A percentile compares a stretch with the other conserved stretches of the same genome.
phyloP scores from a whole-genome alignment of 2,888 invertebrate species.

The Nephrotoma appendiculata region DNA sequence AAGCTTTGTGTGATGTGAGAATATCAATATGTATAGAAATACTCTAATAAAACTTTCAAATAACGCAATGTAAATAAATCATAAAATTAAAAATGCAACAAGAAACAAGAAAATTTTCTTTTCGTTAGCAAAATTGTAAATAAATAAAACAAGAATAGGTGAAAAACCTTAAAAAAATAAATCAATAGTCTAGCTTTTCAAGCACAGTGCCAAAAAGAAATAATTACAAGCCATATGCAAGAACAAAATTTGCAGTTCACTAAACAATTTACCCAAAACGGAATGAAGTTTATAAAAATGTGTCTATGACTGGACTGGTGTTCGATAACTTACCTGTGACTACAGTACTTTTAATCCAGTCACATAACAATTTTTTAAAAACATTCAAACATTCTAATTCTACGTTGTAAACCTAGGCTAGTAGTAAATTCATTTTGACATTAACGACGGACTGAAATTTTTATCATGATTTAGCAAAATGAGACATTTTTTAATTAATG shows the following conservation, averaged over 20 bases:
- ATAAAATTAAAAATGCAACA: background rate
- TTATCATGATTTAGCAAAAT: background rate
- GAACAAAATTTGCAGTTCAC: background rate
- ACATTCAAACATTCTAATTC: background rate
- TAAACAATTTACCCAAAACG: background rate
- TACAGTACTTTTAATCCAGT: background rate
- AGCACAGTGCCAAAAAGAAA: background rate
- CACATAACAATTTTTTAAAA: background rate
- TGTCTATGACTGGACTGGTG: background rate
- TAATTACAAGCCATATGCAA: background rate
- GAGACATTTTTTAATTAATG: background rate
- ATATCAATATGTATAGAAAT: background rate
- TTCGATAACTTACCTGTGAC: background rate
- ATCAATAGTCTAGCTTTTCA: background rate
- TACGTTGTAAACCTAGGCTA: background rate
- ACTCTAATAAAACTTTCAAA: background rate
- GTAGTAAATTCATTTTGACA: background rate
- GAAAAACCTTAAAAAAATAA: background rate
- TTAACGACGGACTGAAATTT: background rate
- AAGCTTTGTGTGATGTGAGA: background rate
- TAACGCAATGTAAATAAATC: background rate
- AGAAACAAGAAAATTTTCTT: background rate
- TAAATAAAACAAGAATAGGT: background rate
- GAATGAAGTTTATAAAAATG: background rate
- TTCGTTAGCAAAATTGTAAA: background rate